Percentiles rank a stretch among this genome's conserved stretches.
phyloP scores from a whole-genome alignment of 2,797 vertebrate genomes.

The Esox masquinongy region DNA sequence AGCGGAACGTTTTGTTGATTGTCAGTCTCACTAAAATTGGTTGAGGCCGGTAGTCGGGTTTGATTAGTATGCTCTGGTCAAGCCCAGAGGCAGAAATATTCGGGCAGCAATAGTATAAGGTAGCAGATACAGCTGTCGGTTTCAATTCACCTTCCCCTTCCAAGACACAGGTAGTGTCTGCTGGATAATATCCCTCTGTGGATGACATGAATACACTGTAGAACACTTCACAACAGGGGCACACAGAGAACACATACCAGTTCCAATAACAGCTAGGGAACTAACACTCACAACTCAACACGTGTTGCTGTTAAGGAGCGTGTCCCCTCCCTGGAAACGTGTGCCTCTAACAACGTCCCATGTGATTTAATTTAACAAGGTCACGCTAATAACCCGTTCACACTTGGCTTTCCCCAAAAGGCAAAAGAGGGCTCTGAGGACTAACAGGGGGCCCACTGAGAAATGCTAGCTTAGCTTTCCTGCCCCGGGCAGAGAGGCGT shows the following conservation, averaged over 20 bases:
- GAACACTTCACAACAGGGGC: conserved; percentile 4
- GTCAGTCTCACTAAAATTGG: neutral
- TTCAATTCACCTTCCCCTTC: conserved; percentile 83
- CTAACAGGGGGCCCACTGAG: neutral
- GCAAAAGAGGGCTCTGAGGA: neutral
- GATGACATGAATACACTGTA: conserved; percentile 57
- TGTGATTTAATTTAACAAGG: neutral
- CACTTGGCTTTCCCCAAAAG: too few relatives aligned
- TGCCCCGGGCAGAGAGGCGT: neutral
- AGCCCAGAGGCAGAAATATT: neutral
- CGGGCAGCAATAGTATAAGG: conserved; percentile 22
- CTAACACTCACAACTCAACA: neutral
- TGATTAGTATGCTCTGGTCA: conserved; percentile 1
- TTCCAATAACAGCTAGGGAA: neutral
- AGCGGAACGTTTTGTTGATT: neutral
- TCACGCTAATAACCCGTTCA: too few relatives aligned
- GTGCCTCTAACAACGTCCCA: neutral
- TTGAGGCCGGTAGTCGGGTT: neutral
- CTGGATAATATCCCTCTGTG: conserved; percentile 78
- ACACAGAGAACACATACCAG: neutral
- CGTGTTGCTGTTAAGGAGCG: neutral
- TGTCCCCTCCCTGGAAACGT: neutral
- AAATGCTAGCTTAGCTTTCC: conserved; percentile 1
- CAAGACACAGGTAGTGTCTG: conserved; percentile 69
- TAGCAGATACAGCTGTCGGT: conserved; percentile 20